Conservation (phyloP, 2,797 vertebrate genomes). For the Pantherophis alleghaniensis region DNA sequence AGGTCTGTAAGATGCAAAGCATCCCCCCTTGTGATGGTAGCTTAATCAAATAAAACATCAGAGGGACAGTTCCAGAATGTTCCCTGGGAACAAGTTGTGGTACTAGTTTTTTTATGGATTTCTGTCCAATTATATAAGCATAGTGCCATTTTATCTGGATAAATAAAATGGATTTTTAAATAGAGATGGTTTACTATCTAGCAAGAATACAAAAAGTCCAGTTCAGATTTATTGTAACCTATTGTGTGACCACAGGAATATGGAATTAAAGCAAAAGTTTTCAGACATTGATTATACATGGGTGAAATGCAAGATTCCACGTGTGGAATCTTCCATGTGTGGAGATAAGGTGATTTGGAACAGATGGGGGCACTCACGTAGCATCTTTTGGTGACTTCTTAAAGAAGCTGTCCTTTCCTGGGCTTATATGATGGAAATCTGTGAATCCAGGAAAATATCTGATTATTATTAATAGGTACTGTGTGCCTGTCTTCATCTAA, state of each 20-base stretch:
- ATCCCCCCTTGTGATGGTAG: not conserved
- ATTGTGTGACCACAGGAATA: not conserved
- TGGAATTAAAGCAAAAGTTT: not conserved
- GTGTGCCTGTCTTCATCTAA: not conserved
- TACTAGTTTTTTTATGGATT: not conserved
- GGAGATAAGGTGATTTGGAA: not conserved
- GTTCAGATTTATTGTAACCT: not conserved
- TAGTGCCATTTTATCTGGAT: not conserved
- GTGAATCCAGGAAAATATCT: not conserved
- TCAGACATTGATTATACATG: not conserved
- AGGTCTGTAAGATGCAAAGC: slow-evolving; percentile 68
- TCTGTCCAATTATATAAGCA: not conserved
- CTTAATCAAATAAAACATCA: not conserved
- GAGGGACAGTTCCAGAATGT: not conserved
- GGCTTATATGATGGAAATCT: not conserved
- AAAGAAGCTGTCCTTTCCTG: not conserved
- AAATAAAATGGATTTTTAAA: not conserved
- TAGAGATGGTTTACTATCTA: not conserved
- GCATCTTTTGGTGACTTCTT: not conserved
- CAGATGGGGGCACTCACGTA: not conserved
- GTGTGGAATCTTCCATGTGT: too few relatives aligned
- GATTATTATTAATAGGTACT: not conserved
- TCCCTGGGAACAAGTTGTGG: not conserved
- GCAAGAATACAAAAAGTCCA: not conserved
- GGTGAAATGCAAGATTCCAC: not conserved